Evolutionary conservation across 2,113 vertebrate species (phyloP).

Genomic region (Drymodes brunneopygia): DNA sequence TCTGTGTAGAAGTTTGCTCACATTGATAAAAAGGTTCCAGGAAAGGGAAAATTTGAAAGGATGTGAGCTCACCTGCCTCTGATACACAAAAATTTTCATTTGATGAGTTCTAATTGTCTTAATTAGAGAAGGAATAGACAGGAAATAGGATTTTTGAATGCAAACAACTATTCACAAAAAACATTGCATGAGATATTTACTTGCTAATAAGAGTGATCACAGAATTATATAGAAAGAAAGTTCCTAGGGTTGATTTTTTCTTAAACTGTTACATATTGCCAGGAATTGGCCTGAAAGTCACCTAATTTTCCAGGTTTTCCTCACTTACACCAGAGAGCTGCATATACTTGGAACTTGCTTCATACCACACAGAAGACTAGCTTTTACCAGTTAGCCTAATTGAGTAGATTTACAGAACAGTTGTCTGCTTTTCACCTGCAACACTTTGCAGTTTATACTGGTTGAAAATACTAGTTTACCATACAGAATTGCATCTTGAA

Average conservation of each 20-base stretch:
- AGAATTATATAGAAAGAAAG: not conserved
- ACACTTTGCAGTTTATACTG: not conserved
- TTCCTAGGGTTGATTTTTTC: not conserved
- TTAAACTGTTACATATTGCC: not conserved
- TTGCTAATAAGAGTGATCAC: not conserved
- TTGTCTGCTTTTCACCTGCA: not conserved
- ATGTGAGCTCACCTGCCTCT: not conserved
- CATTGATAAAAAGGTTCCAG: not conserved
- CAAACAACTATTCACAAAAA: not conserved
- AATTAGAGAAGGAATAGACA: not conserved
- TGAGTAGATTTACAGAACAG: not conserved
- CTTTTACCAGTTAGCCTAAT: not conserved
- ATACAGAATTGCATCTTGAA: not conserved
- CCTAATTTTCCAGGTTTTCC: not conserved
- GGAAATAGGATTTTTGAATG: not conserved
- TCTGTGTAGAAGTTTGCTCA: conserved; percentile 16
- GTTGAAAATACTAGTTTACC: not conserved
- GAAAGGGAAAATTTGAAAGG: conserved; percentile 18
- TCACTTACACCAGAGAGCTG: not conserved
- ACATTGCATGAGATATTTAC: not conserved
- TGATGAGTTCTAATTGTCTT: not conserved
- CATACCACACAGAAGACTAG: not conserved
- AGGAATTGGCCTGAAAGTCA: not conserved
- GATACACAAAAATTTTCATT: not conserved
- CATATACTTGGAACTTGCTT: not conserved